Base-by-base conservation (phyloP, 2,797 vertebrate genomes). In the Pseudochirops corinnae region DNA sequence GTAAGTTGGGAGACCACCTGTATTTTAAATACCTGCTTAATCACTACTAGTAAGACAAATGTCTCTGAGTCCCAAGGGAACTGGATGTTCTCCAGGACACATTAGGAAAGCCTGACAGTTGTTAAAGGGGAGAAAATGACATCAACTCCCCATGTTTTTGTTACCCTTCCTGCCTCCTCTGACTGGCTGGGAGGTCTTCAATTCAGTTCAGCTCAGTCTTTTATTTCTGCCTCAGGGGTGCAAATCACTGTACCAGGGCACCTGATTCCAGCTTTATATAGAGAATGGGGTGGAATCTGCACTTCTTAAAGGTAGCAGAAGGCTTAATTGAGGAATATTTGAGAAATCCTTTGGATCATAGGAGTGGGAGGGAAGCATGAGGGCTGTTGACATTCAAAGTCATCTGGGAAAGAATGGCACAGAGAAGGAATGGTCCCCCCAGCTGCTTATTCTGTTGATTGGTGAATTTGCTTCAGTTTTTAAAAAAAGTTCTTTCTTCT, bases 341-440 rank as follows among this genome's bases (percentile, higher is more conserved):
- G n/a, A 91, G 94, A 93, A 62, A 67, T 4, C 21, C 33, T 11
- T 14, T 21, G 5, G 1, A 87, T 87, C 74, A 87, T 50, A 21
- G 39, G 31, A 4, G 29, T 46, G 53, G 56, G 93, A 60, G 33
- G 56, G 39, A 87, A 87, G 24, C 21, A 87, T 87, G n/a, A 18
- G 52, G 6, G 1, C 55, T 94, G 33, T 4, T 33, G 91, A 58
- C 55, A 95, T 91, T 93, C 94, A 94, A 56, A 53, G 90, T 50
- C 21, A 87, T 90, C 60, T 12, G 60, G 93, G 90, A 87, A 18
- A 13, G 55, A 91, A 57, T 4, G 28, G 46, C 52, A 39, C 26
- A 87, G 21, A 50, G 39, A 87, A 87, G 74, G 39, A 87, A 0
- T 21, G 55, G 92, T 52, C 82, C 92, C 95, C 24, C 5, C 55